Base-by-base conservation (phyloP, 2,888 invertebrate species). In the Ischnura elegans region DNA sequence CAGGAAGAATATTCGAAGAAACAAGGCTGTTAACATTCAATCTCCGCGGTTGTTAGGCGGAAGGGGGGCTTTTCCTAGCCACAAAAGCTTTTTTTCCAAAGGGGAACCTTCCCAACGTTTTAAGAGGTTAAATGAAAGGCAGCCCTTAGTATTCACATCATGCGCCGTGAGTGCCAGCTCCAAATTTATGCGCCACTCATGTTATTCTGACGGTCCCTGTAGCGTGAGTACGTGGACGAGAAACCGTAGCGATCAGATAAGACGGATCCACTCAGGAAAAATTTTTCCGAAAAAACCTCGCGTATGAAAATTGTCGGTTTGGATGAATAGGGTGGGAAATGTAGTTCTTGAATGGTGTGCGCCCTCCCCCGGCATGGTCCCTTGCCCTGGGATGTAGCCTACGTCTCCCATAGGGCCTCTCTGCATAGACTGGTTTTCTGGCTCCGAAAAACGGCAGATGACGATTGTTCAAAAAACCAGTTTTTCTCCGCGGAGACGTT, bases 171-270 rank as follows among this genome's bases (percentile, higher is more conserved):
- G 61, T 61, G 36, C 76, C 76, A 36, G 8, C 29, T 29, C 36
- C 76, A 76, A 76, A 76, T 76, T 76, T 76, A 76, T 76, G 29
- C 76, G 10, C 29, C 76, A 36, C 36, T 76, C 76, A 76, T 76
- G 76, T 76, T 61, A n/a, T 61, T 61, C 76, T 76, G 76, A 76
- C 76, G 36, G 3, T 76, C 76, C 76, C 36, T 76, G 29, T 13
- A 76, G 13, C 76, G 29, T 76, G 76, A 76, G 76, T 76, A 76
- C 76, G 76, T 76, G 76, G 76, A 86, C 86, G 86, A 46, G 86
- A 86, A 86, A 86, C 86, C 86, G 86, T 86, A 86, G 86, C 86
- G 86, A 86, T 86, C 86, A 45, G 86, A 86, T 86, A 86, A 86
- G 86, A n/a, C 86, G 86, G 36, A 86, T 86, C 86, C 86, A 46